Conservation (phyloP, 2,888 invertebrate species). For the Hypsopygia costalis region DNA sequence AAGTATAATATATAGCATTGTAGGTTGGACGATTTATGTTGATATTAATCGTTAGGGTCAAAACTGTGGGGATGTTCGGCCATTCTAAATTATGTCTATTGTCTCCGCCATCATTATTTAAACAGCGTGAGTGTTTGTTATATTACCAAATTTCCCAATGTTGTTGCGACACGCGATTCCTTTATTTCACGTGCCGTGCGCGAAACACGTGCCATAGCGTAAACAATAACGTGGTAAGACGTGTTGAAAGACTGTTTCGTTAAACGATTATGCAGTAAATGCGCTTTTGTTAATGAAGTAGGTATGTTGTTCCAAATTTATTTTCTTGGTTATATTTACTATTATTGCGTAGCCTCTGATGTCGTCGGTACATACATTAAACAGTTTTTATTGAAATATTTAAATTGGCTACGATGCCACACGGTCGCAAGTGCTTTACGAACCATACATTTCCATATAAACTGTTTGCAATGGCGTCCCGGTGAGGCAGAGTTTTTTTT, state of each 20-base stretch:
- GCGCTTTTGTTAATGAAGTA: neutral
- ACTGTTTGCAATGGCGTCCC: too few species aligned
- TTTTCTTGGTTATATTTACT: too few species aligned
- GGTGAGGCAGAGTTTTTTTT: too few species aligned
- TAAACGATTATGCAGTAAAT: neutral
- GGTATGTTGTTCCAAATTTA: neutral
- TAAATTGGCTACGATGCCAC: too few species aligned
- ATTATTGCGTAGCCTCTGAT: too few species aligned
- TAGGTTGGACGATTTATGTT: slow-evolving; percentile 48
- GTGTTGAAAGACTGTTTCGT: neutral
- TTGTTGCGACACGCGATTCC: slow-evolving; percentile 14
- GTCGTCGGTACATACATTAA: too few species aligned
- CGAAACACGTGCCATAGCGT: neutral
- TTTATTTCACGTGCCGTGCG: slow-evolving; percentile 9
- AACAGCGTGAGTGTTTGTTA: slow-evolving; percentile 27
- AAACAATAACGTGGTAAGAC: neutral
- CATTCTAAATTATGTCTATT: slow-evolving; percentile 43
- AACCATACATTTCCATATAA: too few species aligned
- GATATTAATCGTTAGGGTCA: slow-evolving; percentile 53
- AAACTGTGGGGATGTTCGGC: slow-evolving; percentile 35
- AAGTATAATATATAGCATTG: slow-evolving; percentile 25
- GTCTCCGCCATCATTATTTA: slow-evolving; percentile 33
- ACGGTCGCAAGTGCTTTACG: too few species aligned
- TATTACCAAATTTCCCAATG: slow-evolving; percentile 25
- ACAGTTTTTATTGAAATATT: too few species aligned